Evolutionary conservation across 2,888 invertebrate genomes (phyloP).

Genomic region (Catocala fraxini): DNA sequence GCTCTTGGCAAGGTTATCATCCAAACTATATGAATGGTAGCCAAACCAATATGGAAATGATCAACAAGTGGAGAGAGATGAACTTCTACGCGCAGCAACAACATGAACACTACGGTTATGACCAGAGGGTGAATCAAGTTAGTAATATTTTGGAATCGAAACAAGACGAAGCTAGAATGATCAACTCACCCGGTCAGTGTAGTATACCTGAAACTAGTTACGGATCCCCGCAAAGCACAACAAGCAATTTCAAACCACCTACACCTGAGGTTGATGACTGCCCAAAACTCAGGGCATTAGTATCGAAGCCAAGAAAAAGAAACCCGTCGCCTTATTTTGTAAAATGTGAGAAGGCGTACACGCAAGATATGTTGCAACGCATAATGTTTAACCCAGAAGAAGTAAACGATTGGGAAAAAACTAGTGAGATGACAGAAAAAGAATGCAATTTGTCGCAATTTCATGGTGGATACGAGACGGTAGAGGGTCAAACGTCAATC

Average conservation of each 20-base stretch:
- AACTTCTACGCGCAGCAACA: constrained; percentile 72
- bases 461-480: constrained; percentile 76
- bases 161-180: constrained; percentile 66
- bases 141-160: constrained; percentile 51
- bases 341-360: constrained; percentile 66
- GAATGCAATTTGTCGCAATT: constrained; percentile 82
- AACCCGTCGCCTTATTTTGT: constrained; percentile 66
- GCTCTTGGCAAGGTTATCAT: constrained; percentile 70
- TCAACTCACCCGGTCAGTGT: constrained; percentile 75
- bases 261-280: constrained; percentile 77
- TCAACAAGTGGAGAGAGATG: constrained; percentile 77
- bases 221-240: constrained; percentile 74
- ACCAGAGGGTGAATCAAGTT: constrained; percentile 59
- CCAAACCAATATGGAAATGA: constrained; percentile 67
- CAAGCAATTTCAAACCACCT: constrained; percentile 67
- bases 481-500: constrained; percentile 74
- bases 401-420: constrained; percentile 73
- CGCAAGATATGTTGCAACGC: constrained; percentile 67
- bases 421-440: constrained; percentile 64
- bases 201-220: constrained; percentile 75
- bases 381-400: constrained; percentile 68
- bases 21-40: constrained; percentile 57
- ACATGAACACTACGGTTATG: constrained; percentile 63
- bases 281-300: constrained; percentile 88
- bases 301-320: constrained; percentile 75